phyloP scores from a whole-genome alignment of 2,797 vertebrate species.

The Rhinophrynus dorsalis region DNA sequence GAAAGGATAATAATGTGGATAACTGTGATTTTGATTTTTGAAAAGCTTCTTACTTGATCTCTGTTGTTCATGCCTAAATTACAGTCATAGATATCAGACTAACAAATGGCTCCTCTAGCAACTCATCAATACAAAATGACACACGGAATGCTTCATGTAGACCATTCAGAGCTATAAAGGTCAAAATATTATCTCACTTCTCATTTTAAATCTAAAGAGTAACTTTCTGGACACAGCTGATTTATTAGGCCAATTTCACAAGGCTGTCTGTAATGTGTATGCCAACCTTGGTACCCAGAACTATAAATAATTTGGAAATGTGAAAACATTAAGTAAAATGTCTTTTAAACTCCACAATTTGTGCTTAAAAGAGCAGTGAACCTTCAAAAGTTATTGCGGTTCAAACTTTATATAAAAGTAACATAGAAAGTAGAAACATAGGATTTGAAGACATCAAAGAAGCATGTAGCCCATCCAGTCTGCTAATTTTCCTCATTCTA shows the following conservation, averaged over 20 bases:
- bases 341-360: too few relatives aligned
- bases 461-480: too few relatives aligned
- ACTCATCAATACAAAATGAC: constrained; percentile 43
- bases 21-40: constrained; percentile 31
- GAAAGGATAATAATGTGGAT: constrained; percentile 23
- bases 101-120: constrained; percentile 27
- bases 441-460: too few relatives aligned
- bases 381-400: too few relatives aligned
- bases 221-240: constrained; percentile 16
- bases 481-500: too few relatives aligned
- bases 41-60: constrained; percentile 33
- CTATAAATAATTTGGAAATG: neutral
- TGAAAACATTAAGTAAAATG: neutral
- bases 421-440: too few relatives aligned
- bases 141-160: constrained; percentile 23
- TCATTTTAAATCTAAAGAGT: constrained; percentile 34
- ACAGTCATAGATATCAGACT: constrained; percentile 33
- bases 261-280: constrained; percentile 18
- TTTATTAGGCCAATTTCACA: constrained; percentile 33
- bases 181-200: constrained; percentile 40
- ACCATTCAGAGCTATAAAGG: constrained; percentile 19
- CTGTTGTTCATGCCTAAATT: constrained; percentile 26
- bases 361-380: too few relatives aligned
- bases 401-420: too few relatives aligned
- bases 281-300: neutral